Conservation (phyloP, 2,888 invertebrate genomes). For the Stenurella melanura region DNA sequence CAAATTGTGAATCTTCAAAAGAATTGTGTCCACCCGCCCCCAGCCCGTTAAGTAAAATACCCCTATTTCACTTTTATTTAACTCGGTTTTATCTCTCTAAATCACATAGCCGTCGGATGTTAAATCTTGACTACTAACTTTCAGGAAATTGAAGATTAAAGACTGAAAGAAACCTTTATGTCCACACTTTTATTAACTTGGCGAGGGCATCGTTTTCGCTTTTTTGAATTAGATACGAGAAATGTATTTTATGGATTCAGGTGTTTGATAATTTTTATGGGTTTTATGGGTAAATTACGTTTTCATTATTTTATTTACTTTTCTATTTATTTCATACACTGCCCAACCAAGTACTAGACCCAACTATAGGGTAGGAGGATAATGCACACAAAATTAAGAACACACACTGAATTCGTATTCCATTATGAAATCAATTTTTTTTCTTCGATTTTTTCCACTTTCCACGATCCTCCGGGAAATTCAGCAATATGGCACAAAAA, state of each 20-base stretch:
- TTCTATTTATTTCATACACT: too few relatives aligned
- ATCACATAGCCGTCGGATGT: slow-evolving; percentile 66
- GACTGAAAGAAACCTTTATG: slow-evolving; percentile 51
- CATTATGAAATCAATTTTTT: too few relatives aligned
- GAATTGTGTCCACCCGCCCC: slow-evolving; percentile 61
- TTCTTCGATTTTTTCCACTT: too few relatives aligned
- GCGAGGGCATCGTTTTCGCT: neutral
- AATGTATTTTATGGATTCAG: neutral
- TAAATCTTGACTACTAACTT: slow-evolving; percentile 66
- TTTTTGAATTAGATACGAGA: slow-evolving; percentile 5
- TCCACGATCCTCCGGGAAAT: too few relatives aligned
- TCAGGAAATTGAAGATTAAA: slow-evolving; percentile 68
- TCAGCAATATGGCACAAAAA: too few relatives aligned
- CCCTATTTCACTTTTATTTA: slow-evolving; percentile 72
- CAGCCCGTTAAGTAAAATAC: slow-evolving; percentile 64
- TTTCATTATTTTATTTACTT: too few relatives aligned
- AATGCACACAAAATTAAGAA: too few relatives aligned
- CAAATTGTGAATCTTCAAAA: slow-evolving; percentile 70
- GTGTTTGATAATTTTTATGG: neutral
- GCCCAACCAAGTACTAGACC: too few relatives aligned
- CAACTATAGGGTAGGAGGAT: too few relatives aligned
- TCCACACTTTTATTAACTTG: slow-evolving; percentile 32
- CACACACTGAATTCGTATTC: too few relatives aligned
- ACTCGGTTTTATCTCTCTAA: slow-evolving; percentile 69
- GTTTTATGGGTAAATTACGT: neutral